phyloP scores from a whole-genome alignment of 2,797 vertebrate genomes.

The Falco rusticolus region DNA sequence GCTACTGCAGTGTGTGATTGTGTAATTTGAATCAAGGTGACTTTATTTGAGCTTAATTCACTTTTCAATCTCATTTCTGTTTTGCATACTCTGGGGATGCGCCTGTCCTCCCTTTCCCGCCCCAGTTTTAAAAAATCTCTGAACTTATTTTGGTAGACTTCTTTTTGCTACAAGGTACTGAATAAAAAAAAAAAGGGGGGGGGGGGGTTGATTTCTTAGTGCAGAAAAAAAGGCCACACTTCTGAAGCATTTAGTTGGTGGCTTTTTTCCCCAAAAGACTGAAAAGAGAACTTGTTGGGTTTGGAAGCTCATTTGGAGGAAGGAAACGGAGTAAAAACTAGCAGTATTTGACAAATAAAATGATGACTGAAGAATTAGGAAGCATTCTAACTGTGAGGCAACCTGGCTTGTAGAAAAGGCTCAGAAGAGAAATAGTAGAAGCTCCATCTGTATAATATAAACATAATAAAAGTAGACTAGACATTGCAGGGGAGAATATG shows the following conservation, averaged over 20 bases:
- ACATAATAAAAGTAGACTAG: not conserved
- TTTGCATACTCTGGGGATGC: conserved; percentile 30
- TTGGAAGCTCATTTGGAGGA: not conserved
- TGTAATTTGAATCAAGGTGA: conserved; percentile 53
- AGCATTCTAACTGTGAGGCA: not conserved
- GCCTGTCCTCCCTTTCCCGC: not conserved
- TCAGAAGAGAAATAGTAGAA: not conserved
- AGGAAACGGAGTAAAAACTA: not conserved
- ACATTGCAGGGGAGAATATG: not conserved
- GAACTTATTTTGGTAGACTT: not conserved
- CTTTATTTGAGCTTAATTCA: conserved; percentile 38
- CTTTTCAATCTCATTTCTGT: conserved; percentile 15
- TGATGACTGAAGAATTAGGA: not conserved
- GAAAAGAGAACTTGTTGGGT: not conserved
- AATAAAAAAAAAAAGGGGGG: not conserved
- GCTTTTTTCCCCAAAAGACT: not conserved
- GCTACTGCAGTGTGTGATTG: not conserved
- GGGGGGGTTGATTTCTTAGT: not conserved
- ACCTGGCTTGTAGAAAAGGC: not conserved
- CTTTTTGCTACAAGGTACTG: not conserved
- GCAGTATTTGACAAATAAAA: not conserved
- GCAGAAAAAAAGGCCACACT: not conserved
- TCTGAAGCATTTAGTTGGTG: not conserved
- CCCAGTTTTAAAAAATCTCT: conserved; percentile 16
- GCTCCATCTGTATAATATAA: not conserved